Evolutionary conservation across 2,113 vertebrate genomes (phyloP).

Genomic region (Eurystomus gularis): DNA sequence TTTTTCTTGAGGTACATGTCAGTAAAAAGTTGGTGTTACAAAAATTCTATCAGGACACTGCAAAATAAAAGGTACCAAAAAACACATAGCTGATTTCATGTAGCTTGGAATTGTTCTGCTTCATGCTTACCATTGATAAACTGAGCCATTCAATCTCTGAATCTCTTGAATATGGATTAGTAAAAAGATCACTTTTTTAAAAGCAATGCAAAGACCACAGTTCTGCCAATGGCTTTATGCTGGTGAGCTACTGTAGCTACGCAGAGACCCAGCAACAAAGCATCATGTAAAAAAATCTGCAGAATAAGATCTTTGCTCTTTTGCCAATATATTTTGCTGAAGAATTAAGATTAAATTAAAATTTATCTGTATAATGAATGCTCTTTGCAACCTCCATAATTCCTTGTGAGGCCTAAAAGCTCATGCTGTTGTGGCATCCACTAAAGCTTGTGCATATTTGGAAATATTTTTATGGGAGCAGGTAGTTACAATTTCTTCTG

Average conservation of each 20-base stretch:
- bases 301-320: not conserved
- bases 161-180: not conserved
- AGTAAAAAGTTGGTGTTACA: not conserved
- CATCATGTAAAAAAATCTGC: accelerated
- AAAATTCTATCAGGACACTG: not conserved
- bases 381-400: not conserved
- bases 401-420: not conserved
- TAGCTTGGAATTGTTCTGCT: not conserved
- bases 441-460: not conserved
- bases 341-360: not conserved
- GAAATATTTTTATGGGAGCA: not conserved
- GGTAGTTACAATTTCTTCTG: not conserved
- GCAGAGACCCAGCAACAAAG: not conserved
- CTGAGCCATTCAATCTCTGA: not conserved
- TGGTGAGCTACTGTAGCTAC: not conserved
- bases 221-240: not conserved
- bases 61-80: not conserved
- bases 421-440: not conserved
- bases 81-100: not conserved
- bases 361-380: not conserved
- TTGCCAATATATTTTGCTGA: not conserved
- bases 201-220: not conserved
- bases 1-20: not conserved
- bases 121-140: not conserved
- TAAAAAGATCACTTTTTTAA: not conserved